Conservation (phyloP, 1,140 invertebrate species). For the Thaumetopoea pityocampa region DNA sequence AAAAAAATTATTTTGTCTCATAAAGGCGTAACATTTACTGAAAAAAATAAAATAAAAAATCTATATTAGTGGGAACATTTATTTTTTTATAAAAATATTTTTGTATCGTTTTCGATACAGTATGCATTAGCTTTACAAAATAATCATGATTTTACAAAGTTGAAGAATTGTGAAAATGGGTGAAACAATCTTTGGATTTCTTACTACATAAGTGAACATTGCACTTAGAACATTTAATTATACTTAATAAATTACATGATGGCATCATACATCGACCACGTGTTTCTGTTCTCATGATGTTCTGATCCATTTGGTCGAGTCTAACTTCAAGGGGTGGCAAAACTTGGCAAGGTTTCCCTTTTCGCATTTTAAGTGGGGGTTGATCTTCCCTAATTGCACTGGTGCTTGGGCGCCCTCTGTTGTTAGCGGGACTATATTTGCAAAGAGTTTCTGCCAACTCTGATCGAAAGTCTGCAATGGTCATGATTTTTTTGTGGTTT, state of each 20-base stretch:
- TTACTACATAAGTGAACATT: conserved; percentile 23
- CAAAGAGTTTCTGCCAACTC: conserved; percentile 15
- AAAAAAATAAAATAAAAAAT: conserved; percentile 25
- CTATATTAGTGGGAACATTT: conserved; percentile 14
- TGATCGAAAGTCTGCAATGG: conserved; percentile 5
- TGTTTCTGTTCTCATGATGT: conserved; percentile 13
- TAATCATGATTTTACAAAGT: conserved; percentile 14
- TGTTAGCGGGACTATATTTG: conserved; percentile 9
- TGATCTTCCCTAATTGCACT: conserved; percentile 3
- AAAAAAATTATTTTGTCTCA: conserved; percentile 2
- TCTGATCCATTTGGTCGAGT: conserved; percentile 20
- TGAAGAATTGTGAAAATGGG: conserved; percentile 20
- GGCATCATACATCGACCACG: conserved; percentile 24
- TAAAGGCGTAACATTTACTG: background rate
- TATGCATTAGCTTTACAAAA: conserved; percentile 21
- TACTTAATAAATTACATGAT: conserved; percentile 21
- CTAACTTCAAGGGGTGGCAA: conserved; percentile 19
- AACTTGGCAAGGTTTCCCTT: conserved; percentile 22
- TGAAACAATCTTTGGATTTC: conserved; percentile 28
- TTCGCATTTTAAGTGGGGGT: conserved; percentile 20
- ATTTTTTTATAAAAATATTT: conserved; percentile 21
- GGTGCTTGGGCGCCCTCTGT: conserved; percentile 8
- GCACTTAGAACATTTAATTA: conserved; percentile 25
- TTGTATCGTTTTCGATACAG: conserved; percentile 27
- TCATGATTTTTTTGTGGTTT: conserved; percentile 16